Evolutionary conservation across 2,888 invertebrate genomes (phyloP).

Genomic region (Tiphia femorata): DNA sequence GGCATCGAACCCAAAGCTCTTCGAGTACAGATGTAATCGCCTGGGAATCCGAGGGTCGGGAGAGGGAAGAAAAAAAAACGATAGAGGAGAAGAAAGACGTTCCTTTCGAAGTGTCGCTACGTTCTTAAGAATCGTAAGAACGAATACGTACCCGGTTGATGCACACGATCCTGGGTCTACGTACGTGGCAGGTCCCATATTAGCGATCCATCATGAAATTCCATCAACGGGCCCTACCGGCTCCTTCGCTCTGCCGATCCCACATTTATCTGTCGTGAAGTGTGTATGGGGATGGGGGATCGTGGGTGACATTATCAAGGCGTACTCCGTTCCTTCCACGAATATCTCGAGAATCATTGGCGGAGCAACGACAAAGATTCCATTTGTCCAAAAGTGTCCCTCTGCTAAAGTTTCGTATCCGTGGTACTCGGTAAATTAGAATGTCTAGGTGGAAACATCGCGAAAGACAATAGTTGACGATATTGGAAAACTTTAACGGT

Average conservation of each 20-base stretch:
- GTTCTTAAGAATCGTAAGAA: no score
- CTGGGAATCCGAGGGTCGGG: slow-evolving; percentile 63
- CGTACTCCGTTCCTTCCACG: slow-evolving; percentile 1
- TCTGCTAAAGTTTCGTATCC: no score
- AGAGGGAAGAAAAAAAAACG: slow-evolving; percentile 3
- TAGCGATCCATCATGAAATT: slow-evolving; percentile 49
- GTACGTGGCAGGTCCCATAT: slow-evolving; percentile 33
- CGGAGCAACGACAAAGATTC: no score
- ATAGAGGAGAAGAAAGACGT: slow-evolving; percentile 24
- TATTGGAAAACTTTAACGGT: no score
- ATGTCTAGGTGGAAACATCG: no score
- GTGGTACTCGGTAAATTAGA: no score
- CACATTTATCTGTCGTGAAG: slow-evolving; percentile 44
- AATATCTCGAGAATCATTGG: not conserved
- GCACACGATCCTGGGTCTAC: no score
- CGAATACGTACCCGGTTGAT: no score
- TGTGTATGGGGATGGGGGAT: slow-evolving; percentile 29
- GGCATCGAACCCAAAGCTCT: slow-evolving; percentile 31
- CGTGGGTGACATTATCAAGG: no score
- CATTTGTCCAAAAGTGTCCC: no score
- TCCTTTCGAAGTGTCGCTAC: slow-evolving; percentile 4
- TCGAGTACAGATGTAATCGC: slow-evolving; percentile 64
- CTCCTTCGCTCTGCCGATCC: slow-evolving; percentile 25
- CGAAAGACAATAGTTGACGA: no score
- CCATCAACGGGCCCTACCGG: no score